phyloP scores from a whole-genome alignment of 2,888 invertebrate genomes.

The Nomada fabriciana region DNA sequence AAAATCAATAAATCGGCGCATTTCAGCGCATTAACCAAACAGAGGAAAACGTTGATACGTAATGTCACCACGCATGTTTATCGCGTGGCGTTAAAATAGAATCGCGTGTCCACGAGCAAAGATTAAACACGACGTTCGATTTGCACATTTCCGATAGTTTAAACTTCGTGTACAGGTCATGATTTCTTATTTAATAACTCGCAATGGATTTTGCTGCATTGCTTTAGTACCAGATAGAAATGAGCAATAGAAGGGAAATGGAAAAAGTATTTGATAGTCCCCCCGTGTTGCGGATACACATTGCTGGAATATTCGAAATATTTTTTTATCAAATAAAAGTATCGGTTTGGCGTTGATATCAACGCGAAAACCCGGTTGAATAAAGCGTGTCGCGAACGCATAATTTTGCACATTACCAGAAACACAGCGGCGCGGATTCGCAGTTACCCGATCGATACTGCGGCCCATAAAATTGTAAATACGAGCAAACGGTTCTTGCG shows the following conservation, averaged over 20 bases:
- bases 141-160: neutral
- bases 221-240: no score
- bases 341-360: no score
- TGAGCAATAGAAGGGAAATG: neutral
- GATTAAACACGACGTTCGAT: neutral
- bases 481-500: constrained; percentile 21
- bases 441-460: constrained; percentile 35
- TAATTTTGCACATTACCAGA: constrained; percentile 34
- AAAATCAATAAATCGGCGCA: constrained; percentile 45
- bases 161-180: no score
- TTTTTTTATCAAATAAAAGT: no score
- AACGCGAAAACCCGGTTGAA: neutral
- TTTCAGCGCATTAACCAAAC: constrained; percentile 40
- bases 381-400: neutral
- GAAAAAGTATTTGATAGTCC: neutral
- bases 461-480: constrained; percentile 44
- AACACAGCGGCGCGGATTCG: constrained; percentile 2
- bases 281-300: no score
- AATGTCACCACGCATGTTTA: constrained; percentile 12
- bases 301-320: no score
- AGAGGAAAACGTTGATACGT: constrained; percentile 24
- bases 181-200: neutral
- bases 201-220: no score
- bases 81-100: neutral
- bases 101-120: neutral